These are phyloP conservation scores for Parauchenoglanis punctatus DNA, from an alignment of 2,797 vertebrate species.

Conservation along the genomic window DNA sequence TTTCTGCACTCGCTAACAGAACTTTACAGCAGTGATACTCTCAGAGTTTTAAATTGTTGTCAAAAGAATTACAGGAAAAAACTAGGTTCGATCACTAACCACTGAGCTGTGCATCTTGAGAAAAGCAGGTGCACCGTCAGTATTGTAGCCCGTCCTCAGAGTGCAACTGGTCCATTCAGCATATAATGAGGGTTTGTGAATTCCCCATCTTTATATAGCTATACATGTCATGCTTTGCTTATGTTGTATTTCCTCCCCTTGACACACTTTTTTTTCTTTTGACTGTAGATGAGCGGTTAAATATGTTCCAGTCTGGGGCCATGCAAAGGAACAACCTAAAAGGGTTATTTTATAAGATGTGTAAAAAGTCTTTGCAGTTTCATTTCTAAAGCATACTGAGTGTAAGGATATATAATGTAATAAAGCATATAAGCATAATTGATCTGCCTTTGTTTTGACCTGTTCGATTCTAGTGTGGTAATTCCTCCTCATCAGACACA, in stretches of 20 bases:
- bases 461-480: neutral
- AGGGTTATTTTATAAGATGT: neutral
- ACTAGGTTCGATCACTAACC: constrained; percentile 37
- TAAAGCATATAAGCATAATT: neutral
- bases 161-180: neutral
- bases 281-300: constrained; percentile 2
- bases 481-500: neutral
- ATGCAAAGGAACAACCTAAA: neutral
- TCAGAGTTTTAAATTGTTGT: neutral
- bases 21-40: neutral
- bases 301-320: neutral
- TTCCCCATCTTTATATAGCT: constrained; percentile 14
- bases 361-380: neutral
- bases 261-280: constrained; percentile 26
- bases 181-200: neutral
- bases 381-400: neutral
- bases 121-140: neutral
- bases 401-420: neutral
- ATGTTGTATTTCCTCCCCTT: constrained; percentile 30
- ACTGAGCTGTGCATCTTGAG: constrained; percentile 43
- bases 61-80: neutral
- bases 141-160: neutral
- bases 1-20: neutral
- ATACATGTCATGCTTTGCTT: neutral
- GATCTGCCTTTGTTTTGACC: neutral